Conservation (phyloP, 1,140 invertebrate genomes). For the Halyomorpha halys region DNA sequence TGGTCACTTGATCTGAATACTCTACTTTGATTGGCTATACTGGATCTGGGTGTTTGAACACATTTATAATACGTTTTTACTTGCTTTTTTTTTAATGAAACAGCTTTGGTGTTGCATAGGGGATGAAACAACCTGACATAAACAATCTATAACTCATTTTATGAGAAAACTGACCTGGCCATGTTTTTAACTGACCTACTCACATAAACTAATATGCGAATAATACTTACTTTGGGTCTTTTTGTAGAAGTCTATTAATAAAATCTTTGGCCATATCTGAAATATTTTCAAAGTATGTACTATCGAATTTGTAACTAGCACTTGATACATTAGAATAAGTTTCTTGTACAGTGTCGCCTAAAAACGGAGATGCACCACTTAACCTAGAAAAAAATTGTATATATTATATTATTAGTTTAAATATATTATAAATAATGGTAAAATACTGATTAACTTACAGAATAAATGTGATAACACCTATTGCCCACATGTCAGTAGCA, state of each 20-base stretch:
- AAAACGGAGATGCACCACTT: constrained; percentile 71
- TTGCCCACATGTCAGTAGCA: constrained; percentile 87
- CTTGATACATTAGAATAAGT: constrained; percentile 65
- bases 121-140: no score
- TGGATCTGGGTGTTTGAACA: no score
- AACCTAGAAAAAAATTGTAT: constrained; percentile 35
- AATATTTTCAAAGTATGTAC: constrained; percentile 54
- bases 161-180: no score
- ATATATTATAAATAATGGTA: neutral
- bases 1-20: no score
- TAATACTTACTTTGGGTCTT: constrained; percentile 50
- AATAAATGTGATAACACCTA: constrained; percentile 86
- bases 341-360: constrained; percentile 62
- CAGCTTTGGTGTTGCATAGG: no score
- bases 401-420: neutral
- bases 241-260: constrained; percentile 50
- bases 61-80: no score
- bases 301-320: constrained; percentile 60
- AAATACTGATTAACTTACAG: constrained; percentile 38
- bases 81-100: no score
- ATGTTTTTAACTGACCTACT: no score
- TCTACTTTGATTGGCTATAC: no score
- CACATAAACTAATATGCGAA: no score
- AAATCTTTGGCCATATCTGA: constrained; percentile 56
- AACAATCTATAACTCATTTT: no score